Evolutionary conservation across 2,797 vertebrate species (phyloP), one percentile per base, ranked within the genome.

Genomic region (Melanotaenia pygmaea): DNA sequence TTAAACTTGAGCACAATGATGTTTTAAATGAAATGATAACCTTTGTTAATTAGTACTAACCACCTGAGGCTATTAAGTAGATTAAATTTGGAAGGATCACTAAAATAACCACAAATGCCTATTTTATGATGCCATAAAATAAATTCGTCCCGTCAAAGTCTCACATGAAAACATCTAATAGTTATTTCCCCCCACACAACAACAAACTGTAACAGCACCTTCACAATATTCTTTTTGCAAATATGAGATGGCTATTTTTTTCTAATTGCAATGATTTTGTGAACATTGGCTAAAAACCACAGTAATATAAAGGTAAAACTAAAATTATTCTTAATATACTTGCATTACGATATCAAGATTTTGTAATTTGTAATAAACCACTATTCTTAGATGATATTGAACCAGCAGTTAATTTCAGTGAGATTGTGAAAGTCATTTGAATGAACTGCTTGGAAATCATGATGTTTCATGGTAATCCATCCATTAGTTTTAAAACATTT

Each of bases 1-100:
- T 62, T 74, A 11, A 38, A 54, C 40, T 60, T 40, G 1, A 8
- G 22, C 26, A 40, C 45, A 70, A 45, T 38, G 58, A 18, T 32
- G 11, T 24, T 60, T 70, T 51, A 32, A 51, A 47, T 32, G 51
- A n/a, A 70, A 70, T 53, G 26, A 37, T 57, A 67, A 47, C 37
- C 14, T 32, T 56, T 56, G 47, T 20, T 64, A 56, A 64, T 38
- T 30, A 56, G n/a, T 10, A 40, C 13, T 69, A 28, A 28, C 35
- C 22, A 34, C 13, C 47, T 40, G 47, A 40, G 64, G 13, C 14
- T 50, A 8, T n/a, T n/a, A n/a, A 47, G 5, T 22, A 2, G 7
- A 50, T 50, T 50, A 22, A 10, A 22, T 10, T 9, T 50, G 20
- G 22, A 50, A 1, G 47, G 6, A n/a, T n/a, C 9, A 50, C 47